Base-by-base conservation (phyloP, 1,140 invertebrate species). In the Nephila pilipes region DNA sequence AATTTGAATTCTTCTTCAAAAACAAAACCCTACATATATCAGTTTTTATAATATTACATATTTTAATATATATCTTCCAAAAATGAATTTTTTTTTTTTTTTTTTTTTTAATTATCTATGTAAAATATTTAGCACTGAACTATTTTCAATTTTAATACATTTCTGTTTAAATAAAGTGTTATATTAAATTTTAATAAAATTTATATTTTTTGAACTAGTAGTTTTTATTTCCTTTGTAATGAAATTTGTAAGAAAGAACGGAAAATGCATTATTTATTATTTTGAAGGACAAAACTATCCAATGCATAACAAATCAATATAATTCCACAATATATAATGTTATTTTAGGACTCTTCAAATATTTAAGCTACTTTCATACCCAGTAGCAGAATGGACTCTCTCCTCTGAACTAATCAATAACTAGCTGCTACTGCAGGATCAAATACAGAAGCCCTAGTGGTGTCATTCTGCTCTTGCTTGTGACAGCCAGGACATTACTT, bases 361-460 rank as follows among this genome's bases (percentile, higher is more conserved):
- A 87, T 87, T 87, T 60, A 54, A 54, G 80, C 1, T 54, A 46
- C 36, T 88, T 69, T 69, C 63, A 55, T 80, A 69, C 85, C 91
- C 91, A 16, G 2, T 87, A 22, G 8, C 32, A 83, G 32, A 93
- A 87, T 93, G 58, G 54, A 93, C 91, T 54, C 54, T 58, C 79
- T 87, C 85, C 16, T 32, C 54, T 75, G 22, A 16, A 65, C 79
- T 55, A 89, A 93, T 90, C 92, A 93, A 93, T 93, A 89, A 87
- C 10, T 93, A 58, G 36, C 85, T 60, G 83, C 91, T 93, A 93
- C 91, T 93, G 91, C 91, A 93, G 91, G 57, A 36, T 29, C 22
- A 25, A 57, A 63, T 75, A 79, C 63, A 93, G 91, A 80, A 93
- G 91, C 91, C 32, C 25, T 81, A 36, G 16, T 54, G 75, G 90